A percentile compares a stretch with the other conserved stretches of the same genome.
These are phyloP conservation scores for Amniataba percoides DNA, from an alignment of 2,797 vertebrate species.

Conservation along the genomic window DNA sequence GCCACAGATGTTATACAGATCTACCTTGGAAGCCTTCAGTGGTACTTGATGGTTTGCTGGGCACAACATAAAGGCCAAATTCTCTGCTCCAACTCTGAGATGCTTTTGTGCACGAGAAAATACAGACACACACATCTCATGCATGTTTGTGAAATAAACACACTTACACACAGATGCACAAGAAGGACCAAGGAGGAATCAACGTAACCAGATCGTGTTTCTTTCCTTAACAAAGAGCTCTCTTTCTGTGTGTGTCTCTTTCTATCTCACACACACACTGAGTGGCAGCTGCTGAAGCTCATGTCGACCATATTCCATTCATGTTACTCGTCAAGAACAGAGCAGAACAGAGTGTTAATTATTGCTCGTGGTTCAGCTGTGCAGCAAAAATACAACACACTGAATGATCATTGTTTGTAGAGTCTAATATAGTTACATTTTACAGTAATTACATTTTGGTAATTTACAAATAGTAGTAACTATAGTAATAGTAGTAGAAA, in stretches of 20 bases:
- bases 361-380: background rate
- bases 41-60: slow-evolving; percentile 14
- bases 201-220: slow-evolving; percentile 23
- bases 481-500: no score
- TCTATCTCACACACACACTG: background rate
- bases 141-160: background rate
- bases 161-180: background rate
- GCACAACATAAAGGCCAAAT: background rate
- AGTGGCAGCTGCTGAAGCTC: background rate
- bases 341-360: background rate
- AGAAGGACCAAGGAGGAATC: slow-evolving; percentile 9
- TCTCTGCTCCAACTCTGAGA: background rate
- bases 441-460: background rate
- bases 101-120: background rate
- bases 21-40: background rate
- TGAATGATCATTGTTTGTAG: background rate
- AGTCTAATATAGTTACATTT: background rate
- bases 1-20: slow-evolving; percentile 1
- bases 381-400: background rate
- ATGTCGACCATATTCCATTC: background rate
- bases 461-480: background rate
- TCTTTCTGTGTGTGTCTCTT: background rate
- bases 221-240: slow-evolving; percentile 25
- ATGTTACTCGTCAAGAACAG: slow-evolving; percentile 16
- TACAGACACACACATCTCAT: background rate